Conservation (phyloP, 2,888 invertebrate genomes). For the Phyto melanocephala region DNA sequence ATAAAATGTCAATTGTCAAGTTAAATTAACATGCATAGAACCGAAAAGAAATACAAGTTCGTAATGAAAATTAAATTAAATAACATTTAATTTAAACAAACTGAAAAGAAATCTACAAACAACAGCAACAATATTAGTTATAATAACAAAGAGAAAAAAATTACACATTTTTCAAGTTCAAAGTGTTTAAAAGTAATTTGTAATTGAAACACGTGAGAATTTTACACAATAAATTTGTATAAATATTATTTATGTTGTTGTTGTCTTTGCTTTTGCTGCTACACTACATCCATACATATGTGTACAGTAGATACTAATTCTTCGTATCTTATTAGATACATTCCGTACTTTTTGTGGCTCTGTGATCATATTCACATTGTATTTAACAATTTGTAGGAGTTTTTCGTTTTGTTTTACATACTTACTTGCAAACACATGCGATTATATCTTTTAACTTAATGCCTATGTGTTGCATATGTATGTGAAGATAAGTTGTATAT, state of each 20-base stretch:
- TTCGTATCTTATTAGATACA: not conserved
- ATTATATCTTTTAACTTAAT: not conserved
- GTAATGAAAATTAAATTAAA: constrained; percentile 8
- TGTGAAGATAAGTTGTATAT: no score
- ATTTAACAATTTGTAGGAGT: constrained; percentile 11
- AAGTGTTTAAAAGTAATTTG: constrained; percentile 65
- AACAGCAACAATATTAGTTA: not conserved
- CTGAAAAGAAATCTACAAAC: constrained; percentile 38
- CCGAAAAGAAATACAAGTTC: constrained; percentile 27
- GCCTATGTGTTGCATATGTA: no score
- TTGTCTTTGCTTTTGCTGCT: not conserved
- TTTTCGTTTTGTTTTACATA: not conserved
- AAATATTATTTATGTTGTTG: not conserved
- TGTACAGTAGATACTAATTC: not conserved
- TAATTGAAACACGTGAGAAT: constrained; percentile 65
- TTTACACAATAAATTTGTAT: constrained; percentile 48
- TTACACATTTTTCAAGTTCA: constrained; percentile 61
- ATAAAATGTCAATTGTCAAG: constrained; percentile 64
- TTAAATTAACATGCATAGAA: constrained; percentile 55
- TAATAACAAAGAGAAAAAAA: constrained; percentile 7
- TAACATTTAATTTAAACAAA: constrained; percentile 20
- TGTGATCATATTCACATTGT: not conserved
- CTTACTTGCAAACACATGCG: not conserved
- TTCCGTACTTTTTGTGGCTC: not conserved
- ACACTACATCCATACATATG: not conserved